Conservation (phyloP, 2,797 vertebrate genomes). For the Ara ararauna region DNA sequence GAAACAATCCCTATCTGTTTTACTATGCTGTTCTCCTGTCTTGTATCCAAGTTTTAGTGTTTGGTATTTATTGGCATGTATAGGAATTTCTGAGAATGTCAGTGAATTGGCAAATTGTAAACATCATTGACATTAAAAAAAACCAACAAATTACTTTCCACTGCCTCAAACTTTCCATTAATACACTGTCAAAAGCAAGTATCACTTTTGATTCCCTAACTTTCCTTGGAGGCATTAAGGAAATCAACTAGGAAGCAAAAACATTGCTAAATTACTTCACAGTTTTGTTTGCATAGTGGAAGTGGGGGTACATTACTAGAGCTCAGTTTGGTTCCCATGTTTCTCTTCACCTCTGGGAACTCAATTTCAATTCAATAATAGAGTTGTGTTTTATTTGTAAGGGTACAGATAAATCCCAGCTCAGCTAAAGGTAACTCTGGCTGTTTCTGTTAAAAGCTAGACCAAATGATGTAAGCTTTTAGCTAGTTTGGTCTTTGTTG, state of each 20-base stretch:
- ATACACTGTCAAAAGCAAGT: not conserved
- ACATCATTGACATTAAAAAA: constrained; percentile 32
- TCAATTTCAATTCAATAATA: not conserved
- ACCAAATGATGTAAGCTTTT: rapidly evolving
- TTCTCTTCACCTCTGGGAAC: not conserved
- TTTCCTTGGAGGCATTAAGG: constrained; percentile 15
- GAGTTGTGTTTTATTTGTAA: not conserved
- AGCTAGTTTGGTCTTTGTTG: not conserved
- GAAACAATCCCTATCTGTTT: constrained; percentile 17
- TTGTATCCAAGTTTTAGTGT: not conserved
- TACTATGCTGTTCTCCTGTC: not conserved
- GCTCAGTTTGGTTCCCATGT: not conserved
- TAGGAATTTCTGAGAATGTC: constrained; percentile 35
- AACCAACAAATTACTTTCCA: constrained; percentile 54
- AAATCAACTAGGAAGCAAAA: constrained; percentile 11
- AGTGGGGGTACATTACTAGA: not conserved
- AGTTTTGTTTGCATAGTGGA: not conserved
- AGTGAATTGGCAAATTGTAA: constrained; percentile 66
- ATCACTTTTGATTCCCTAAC: constrained; percentile 9
- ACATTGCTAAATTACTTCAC: not conserved
- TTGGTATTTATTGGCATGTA: constrained; percentile 48
- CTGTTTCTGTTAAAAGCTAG: not conserved
- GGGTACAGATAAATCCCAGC: not conserved
- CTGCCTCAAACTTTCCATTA: constrained; percentile 70
- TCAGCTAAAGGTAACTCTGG: not conserved